phyloP scores from a whole-genome alignment of 2,888 invertebrate species.

The Meliscaeva auricollis region DNA sequence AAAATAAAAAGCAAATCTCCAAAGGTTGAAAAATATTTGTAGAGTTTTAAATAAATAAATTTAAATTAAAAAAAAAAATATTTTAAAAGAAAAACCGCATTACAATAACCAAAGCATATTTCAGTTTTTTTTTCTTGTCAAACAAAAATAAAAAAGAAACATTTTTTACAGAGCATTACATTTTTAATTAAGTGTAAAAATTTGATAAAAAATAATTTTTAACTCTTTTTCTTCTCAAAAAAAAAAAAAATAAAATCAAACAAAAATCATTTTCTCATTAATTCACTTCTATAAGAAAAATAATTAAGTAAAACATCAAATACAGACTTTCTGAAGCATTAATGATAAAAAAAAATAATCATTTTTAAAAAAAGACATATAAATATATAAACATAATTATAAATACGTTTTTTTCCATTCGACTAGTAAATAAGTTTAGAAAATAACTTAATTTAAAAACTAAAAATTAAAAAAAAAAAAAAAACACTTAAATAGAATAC shows the following conservation, averaged over 20 bases:
- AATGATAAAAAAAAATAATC: constrained; percentile 26
- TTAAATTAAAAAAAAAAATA: constrained; percentile 30
- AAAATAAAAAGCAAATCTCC: constrained; percentile 68
- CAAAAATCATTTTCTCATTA: constrained; percentile 45
- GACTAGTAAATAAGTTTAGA: constrained; percentile 56
- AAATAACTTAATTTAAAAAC: constrained; percentile 14
- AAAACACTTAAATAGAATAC: constrained; percentile 57
- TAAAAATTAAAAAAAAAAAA: background rate
- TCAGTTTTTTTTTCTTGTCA: constrained; percentile 2
- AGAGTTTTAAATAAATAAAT: constrained; percentile 37
- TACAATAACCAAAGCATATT: constrained; percentile 46
- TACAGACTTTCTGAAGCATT: constrained; percentile 43
- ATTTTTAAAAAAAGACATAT: constrained; percentile 46
- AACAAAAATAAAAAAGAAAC: constrained; percentile 13
- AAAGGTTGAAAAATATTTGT: constrained; percentile 73
- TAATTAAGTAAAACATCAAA: constrained; percentile 21
- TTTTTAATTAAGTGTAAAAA: constrained; percentile 55
- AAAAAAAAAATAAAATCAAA: background rate
- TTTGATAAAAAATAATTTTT: constrained; percentile 38
- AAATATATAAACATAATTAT: constrained; percentile 56
- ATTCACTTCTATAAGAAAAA: constrained; percentile 43
- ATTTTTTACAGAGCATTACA: constrained; percentile 70
- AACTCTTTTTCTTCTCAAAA: constrained; percentile 52
- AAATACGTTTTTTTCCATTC: constrained; percentile 72
- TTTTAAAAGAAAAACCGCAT: constrained; percentile 31